These are phyloP conservation scores for Amphipoea oculea DNA, from an alignment of 2,888 invertebrate species.

Conservation along the genomic window DNA sequence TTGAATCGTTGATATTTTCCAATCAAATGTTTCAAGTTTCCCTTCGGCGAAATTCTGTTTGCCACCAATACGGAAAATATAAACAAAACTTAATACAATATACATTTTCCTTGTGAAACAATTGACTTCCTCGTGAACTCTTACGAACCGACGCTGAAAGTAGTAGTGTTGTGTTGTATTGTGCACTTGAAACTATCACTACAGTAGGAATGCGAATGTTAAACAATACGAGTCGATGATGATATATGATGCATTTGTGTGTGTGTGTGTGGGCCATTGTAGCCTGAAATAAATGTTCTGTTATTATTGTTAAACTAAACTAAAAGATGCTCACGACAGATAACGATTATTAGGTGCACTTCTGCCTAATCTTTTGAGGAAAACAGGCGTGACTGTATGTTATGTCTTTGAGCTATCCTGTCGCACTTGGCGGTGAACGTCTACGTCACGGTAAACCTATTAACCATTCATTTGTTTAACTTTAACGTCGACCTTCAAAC, in stretches of 20 bases:
- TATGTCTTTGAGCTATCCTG: neutral
- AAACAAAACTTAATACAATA: constrained; percentile 55
- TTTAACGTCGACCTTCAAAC: neutral
- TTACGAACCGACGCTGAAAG: neutral
- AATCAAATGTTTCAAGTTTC: constrained; percentile 45
- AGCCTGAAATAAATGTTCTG: neutral
- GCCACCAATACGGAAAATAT: constrained; percentile 50
- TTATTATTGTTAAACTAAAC: neutral
- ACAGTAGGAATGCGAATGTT: neutral
- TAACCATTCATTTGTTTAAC: neutral
- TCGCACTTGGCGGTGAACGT: neutral
- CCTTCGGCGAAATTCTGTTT: constrained; percentile 37
- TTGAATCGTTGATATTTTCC: constrained; percentile 44
- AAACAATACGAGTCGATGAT: neutral
- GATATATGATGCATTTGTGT: neutral
- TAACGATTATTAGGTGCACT: neutral
- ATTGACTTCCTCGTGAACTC: constrained; percentile 18
- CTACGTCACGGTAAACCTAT: neutral
- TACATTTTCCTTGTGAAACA: constrained; percentile 50
- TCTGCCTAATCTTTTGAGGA: neutral
- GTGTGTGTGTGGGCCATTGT: neutral
- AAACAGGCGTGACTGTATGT: neutral
- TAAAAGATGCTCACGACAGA: neutral
- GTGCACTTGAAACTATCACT: constrained; percentile 5
- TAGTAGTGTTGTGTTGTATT: neutral